Base-by-base conservation (phyloP, 2,888 invertebrate species). In the Hirtodrosophila cameraria region DNA sequence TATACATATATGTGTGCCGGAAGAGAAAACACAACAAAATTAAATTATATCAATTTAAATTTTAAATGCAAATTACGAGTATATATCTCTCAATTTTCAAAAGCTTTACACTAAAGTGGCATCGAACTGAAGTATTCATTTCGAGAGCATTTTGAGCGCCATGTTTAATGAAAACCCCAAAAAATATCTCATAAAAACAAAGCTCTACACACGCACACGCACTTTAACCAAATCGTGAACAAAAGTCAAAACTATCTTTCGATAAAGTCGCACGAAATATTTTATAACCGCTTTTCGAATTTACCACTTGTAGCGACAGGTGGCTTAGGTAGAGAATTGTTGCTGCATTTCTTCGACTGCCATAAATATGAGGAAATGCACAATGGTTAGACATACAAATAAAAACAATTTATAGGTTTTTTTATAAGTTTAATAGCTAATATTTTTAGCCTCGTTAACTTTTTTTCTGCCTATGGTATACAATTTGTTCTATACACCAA, bases 1-100 rank as follows among this genome's bases (percentile, higher is more conserved):
- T 11, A 46, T 55, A 7, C 25, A 6, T 52, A 25, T 45, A 33
- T 50, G 15, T 69, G 33, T 36, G 59, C 67, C 76, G 83, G 75
- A 75, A 65, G 75, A 75, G 79, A 79, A 79, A 84, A 70, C 66
- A 35, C 50, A 38, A 42, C 73, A 42, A 59, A 76, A 67, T 80
- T 63, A 75, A 75, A 64, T 63, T 59, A 54, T 58, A 54, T 36
- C 39, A 50, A 59, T 75, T 67, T 53, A 55, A 73, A 70, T 71
- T 75, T 71, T n/a, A 63, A 63, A 71, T 79, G 35, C 49, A 54
- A 46, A 55, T 9, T 36, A 38, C 27, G n/a, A 20, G 6, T 3
- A 13, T n/a, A 27, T 52, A 9, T 64, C n/a, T 31, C 28, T 11
- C 6, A n/a, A 48, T 38, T 20, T 13, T 42, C 30, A 30, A 49